Percentiles rank a stretch among this genome's conserved stretches.
Evolutionary conservation across 2,888 invertebrate genomes (phyloP).

Genomic region (Neuroscelio doddi): DNA sequence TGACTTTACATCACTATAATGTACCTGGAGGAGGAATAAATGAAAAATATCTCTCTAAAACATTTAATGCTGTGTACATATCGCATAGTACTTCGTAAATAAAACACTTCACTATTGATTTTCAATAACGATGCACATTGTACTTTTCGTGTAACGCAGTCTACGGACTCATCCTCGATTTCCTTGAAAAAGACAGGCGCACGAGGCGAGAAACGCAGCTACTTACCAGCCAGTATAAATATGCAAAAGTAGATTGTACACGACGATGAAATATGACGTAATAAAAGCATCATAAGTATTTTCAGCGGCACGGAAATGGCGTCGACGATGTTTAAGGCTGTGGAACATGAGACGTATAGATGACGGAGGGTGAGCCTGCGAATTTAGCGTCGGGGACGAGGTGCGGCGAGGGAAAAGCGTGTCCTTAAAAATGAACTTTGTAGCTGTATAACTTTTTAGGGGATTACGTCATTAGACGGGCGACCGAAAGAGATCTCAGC

Average conservation of each 20-base stretch:
- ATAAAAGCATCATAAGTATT: slow-evolving; percentile 65
- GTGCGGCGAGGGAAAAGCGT: slow-evolving; percentile 35
- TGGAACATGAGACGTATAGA: slow-evolving; percentile 41
- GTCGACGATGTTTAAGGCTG: slow-evolving; percentile 42
- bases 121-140: not conserved
- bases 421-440: slow-evolving; percentile 66
- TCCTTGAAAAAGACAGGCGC: slow-evolving; percentile 22
- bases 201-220: slow-evolving; percentile 49
- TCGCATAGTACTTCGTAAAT: not conserved
- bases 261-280: slow-evolving; percentile 64
- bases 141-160: not conserved
- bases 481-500: slow-evolving; percentile 41
- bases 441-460: slow-evolving; percentile 68
- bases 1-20: too few species aligned
- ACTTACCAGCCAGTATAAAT: slow-evolving; percentile 63
- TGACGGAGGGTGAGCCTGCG: slow-evolving; percentile 46
- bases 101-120: not conserved
- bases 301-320: slow-evolving; percentile 54
- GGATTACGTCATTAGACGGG: slow-evolving; percentile 61
- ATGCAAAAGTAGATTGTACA: slow-evolving; percentile 61
- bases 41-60: too few species aligned
- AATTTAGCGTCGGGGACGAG: slow-evolving; percentile 36
- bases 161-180: slow-evolving; percentile 17
- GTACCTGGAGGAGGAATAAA: not conserved
- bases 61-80: not conserved